Evolutionary conservation across 1,140 invertebrate genomes (phyloP), one percentile per base, ranked within the genome.

Genomic region (Drosophila sp.): DNA sequence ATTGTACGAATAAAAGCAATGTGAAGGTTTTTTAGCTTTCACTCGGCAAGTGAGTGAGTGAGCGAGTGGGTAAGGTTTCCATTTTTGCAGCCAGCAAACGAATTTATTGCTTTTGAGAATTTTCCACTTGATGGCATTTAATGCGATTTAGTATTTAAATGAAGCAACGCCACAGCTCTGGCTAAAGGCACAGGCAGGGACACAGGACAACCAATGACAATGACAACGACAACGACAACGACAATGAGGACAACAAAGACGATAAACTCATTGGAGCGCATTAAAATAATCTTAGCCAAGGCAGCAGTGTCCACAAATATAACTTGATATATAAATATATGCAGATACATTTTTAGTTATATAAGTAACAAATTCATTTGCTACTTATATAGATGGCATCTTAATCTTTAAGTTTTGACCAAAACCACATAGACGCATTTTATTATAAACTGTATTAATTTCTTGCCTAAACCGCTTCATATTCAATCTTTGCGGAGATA

Each of bases 91-190:
- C 76, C 77, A 50, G 44, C 44, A 50, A 50, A 87, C 76, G 86
- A 89, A 89, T 89, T 89, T 89, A 90, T 90, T 89, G 80, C 85
- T 89, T 89, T 90, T 85, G 80, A 78, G 83, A 89, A 90, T 89
- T 89, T 89, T 89, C 78, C 85, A 89, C 80, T 89, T 89, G 80
- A 89, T 84, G 85, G 85, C 85, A 90, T 90, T 90, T 89, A 90
- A 90, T 89, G 78, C 85, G 85, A 90, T 90, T 90, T 89, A 79
- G 85, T 90, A 89, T 90, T 89, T 89, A 89, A 89, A 89, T 89
- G 84, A 89, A 89, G 83, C 80, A 78, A 76, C 62, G 44, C 58
- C 32, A 41, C 64, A 56, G 35, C 23, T 47, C 64, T 66, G 27
- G 55, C 60, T 41, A 69, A 40, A 50, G 54, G 56, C 60, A 41